phyloP scores from a whole-genome alignment of 2,797 vertebrate genomes.

The Morus bassanus region DNA sequence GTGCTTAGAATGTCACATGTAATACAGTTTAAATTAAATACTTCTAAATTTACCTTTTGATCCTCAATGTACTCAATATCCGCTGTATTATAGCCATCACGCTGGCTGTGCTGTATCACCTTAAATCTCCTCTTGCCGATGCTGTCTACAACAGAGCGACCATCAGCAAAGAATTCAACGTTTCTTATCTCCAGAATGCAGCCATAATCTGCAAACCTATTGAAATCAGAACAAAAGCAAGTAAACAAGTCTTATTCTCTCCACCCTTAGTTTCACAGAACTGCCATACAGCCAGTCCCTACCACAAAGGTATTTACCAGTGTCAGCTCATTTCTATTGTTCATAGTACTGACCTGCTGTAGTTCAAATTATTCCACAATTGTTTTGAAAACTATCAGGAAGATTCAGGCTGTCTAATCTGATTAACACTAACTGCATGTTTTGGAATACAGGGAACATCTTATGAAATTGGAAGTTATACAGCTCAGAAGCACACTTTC shows the following conservation, averaged over 20 bases:
- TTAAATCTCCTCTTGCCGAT: constrained; percentile 82
- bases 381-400: constrained; percentile 38
- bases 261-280: neutral
- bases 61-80: constrained; percentile 86
- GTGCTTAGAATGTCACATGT: neutral
- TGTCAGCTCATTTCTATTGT: constrained; percentile 37
- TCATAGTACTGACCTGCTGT: neutral
- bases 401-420: constrained; percentile 42
- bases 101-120: constrained; percentile 79
- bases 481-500: neutral
- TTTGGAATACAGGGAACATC: neutral
- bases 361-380: constrained; percentile 22
- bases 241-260: constrained; percentile 28
- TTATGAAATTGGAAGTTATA: neutral
- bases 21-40: neutral
- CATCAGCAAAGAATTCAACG: constrained; percentile 82
- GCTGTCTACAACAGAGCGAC: constrained; percentile 83
- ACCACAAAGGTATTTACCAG: constrained; percentile 15
- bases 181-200: constrained; percentile 84
- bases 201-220: constrained; percentile 84
- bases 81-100: constrained; percentile 83
- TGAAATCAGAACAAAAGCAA: constrained; percentile 51
- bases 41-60: constrained; percentile 70
- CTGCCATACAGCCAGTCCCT: neutral
- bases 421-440: constrained; percentile 10